Evolutionary conservation across 2,113 vertebrate species (phyloP), one percentile per base, ranked within the genome.

Genomic region (Amia ocellicauda): DNA sequence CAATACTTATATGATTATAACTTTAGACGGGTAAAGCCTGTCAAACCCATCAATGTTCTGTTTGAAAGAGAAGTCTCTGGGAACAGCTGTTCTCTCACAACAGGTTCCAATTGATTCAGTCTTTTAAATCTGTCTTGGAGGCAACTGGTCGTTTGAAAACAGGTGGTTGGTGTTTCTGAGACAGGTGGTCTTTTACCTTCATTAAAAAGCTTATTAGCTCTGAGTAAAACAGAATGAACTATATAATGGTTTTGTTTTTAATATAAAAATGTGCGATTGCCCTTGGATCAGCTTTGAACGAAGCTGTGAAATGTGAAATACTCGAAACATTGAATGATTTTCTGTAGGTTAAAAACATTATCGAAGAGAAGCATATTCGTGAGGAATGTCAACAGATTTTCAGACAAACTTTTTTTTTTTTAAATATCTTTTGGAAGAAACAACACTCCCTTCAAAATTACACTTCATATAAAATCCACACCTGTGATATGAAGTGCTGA

Each of bases 181-280:
- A 14, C 53, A 56, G 53, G 53, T 56, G 53, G 53, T 56, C 26
- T 31, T 9, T 28, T 56, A 28, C 53, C 53, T 56, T 27, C 27
- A n/a, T 23, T 7, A 28, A 56, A n/a, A 31, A 56, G 11, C 16
- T 29, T 16, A 56, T 19, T 36, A 36, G 31, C 31, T 36, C 31
- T 11, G 5, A 7, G 5, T 36, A 2, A 36, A 36, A 36, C 11
- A 36, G 31, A 11, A 11, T 36, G 31, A 7, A 7, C 5, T 36
- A 36, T 36, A 11, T n/a, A 36, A 36, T 36, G 31, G 31, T 36
- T 36, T 36, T 36, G 31, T 36, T 36, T 36, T 36, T 36, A 11
- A 36, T 7, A 36, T 36, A 11, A 50, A 50, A 50, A 22, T 22
- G 20, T 8, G 47, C 17, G 47, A 50, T 50, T 8, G 9, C 17